Evolutionary conservation across 2,797 vertebrate genomes (phyloP).

Genomic region (Enoplosus armatus): DNA sequence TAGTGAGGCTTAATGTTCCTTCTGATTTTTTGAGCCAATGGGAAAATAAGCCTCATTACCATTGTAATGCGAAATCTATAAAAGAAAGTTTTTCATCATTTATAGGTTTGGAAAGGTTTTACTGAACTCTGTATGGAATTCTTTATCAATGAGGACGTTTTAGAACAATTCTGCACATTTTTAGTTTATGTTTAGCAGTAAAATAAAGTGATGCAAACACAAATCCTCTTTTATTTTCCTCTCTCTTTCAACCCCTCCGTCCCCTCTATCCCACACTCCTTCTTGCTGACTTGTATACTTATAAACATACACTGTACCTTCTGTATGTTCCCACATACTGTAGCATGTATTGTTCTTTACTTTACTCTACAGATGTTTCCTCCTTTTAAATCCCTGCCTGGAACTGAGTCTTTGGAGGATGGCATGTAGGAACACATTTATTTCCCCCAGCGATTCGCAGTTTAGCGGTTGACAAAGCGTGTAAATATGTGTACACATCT

Average conservation of each 20-base stretch:
- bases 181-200: not conserved
- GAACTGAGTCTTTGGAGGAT: constrained; percentile 18
- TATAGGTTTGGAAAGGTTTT: constrained; percentile 20
- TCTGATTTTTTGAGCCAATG: constrained; percentile 6
- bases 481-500: constrained; percentile 62
- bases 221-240: not conserved
- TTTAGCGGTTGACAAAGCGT: constrained; percentile 54
- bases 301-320: not conserved
- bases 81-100: constrained; percentile 33
- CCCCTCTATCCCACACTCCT: not conserved
- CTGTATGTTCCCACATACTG: not conserved
- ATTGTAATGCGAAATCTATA: constrained; percentile 21
- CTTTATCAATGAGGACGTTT: constrained; percentile 9
- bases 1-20: not conserved
- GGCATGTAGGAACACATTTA: constrained; percentile 66
- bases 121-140: constrained; percentile 31
- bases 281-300: not conserved
- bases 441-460: constrained; percentile 42
- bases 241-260: not conserved
- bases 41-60: constrained; percentile 20
- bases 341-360: constrained; percentile 7
- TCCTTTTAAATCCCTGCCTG: constrained; percentile 36
- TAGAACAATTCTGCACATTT: constrained; percentile 7
- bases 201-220: constrained; percentile 1
- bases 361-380: constrained; percentile 6